Evolutionary conservation across 2,797 vertebrate species (phyloP).

Genomic region (Melanotaenia boesemani): DNA sequence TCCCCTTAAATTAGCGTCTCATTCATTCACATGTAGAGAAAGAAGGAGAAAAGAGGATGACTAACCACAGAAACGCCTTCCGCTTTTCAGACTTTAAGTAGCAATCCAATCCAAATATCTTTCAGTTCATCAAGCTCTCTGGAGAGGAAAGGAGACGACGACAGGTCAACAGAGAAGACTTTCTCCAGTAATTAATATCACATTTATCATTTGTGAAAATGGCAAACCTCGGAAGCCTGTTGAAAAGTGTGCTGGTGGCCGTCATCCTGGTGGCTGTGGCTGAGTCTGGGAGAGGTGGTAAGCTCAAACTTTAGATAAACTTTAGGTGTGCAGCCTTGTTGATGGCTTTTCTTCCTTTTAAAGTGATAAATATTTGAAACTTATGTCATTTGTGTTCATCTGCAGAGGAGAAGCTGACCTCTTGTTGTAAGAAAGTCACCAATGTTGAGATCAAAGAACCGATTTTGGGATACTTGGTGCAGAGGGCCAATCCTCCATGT

Average conservation of each 20-base stretch:
- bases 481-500: conserved; percentile 36
- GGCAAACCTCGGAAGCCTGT: conserved; percentile 13
- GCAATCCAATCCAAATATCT: fast-evolving
- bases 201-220: conserved; percentile 24
- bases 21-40: not conserved
- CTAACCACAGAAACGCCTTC: conserved; percentile 36
- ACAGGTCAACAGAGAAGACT: not conserved
- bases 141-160: conserved; percentile 6
- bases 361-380: not conserved
- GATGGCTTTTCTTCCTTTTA: not conserved
- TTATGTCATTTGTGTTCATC: fast-evolving
- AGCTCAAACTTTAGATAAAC: not conserved
- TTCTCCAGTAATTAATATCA: not conserved
- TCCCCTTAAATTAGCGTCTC: not conserved
- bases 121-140: conserved; percentile 36
- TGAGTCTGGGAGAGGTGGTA: conserved; percentile 23
- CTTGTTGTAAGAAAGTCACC: conserved; percentile 65
- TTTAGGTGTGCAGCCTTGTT: not conserved
- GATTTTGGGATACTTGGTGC: conserved; percentile 30
- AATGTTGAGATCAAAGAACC: not conserved
- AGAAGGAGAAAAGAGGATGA: conserved; percentile 3
- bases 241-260: conserved; percentile 34
- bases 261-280: conserved; percentile 23
- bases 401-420: conserved; percentile 46
- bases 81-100: conserved; percentile 51